Evolutionary conservation across 2,888 invertebrate species (phyloP), one percentile per base, ranked within the genome.

Genomic region (Athalia cordata): DNA sequence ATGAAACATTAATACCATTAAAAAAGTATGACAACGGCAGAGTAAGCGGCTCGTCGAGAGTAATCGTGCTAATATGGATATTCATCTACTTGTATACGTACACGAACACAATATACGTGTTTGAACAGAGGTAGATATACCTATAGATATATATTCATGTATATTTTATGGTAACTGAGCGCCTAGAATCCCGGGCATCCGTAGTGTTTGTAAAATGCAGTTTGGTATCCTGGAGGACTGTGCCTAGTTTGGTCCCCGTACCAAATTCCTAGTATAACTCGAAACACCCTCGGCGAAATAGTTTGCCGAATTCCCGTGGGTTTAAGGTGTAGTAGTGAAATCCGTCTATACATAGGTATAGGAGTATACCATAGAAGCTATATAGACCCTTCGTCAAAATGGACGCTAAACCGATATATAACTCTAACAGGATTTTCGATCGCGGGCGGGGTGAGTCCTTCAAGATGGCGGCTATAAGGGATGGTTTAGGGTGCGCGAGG

Each of bases 401-500:
- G 89, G 90, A 89, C 89, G 87, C 89, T 88, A 88, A 89, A 86
- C 88, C 88, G 86, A 87, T 87, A 87, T 87, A 89, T 89, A 89
- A 89, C 87, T 89, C 89, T 89, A 89, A 90, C 89, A 86, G 89
- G 89, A 90, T 90, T 89, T 88, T 88, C 88, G 88, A 89, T 89
- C 88, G 89, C 89, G 87, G 89, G 89, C 87, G 89, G 88, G 83
- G 86, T 86, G 84, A 88, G 87, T 88, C 88, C 88, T 86, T 88
- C 89, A 89, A 90, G 87, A 90, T 90, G 90, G 90, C 90, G 86
- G 87, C 88, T 85, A 85, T 87, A 89, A 88, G 89, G 87, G 89
- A 89, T 89, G 89, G 86, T 87, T 88, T 87, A 87, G 88, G 88
- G 87, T 83, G 87, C 86, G 84, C 84, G 86, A 88, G 87, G 87